phyloP scores from a whole-genome alignment of 2,113 vertebrate genomes.

The Corvus hawaiiensis region DNA sequence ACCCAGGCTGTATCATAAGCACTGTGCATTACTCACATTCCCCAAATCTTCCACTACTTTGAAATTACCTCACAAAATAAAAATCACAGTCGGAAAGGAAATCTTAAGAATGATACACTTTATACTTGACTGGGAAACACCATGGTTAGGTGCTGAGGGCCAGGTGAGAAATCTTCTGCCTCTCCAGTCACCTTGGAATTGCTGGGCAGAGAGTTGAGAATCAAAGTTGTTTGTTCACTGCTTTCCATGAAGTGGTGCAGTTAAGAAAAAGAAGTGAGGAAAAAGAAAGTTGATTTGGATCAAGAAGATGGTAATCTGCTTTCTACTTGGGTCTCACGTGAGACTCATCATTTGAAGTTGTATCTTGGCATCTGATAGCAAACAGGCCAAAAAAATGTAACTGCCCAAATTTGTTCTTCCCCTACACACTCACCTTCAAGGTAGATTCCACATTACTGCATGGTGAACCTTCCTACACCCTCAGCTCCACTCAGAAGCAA shows the following conservation, averaged over 20 bases:
- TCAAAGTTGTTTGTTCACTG: neutral
- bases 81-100: neutral
- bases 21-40: neutral
- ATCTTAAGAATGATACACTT: neutral
- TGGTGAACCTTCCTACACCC: neutral
- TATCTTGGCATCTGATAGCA: neutral
- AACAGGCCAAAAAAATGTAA: neutral
- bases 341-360: neutral
- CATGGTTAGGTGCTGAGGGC: neutral
- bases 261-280: neutral
- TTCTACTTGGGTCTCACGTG: neutral
- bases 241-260: neutral
- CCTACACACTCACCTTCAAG: neutral
- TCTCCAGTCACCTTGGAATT: neutral
- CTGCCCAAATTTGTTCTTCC: neutral
- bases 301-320: neutral
- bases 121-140: neutral
- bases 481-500: neutral
- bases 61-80: neutral
- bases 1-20: neutral
- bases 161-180: neutral
- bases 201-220: neutral
- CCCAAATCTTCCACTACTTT: neutral
- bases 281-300: neutral
- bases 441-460: neutral